Evolutionary conservation across 2,797 vertebrate species (phyloP).

Genomic region (Pseudotriccus pelzelni): DNA sequence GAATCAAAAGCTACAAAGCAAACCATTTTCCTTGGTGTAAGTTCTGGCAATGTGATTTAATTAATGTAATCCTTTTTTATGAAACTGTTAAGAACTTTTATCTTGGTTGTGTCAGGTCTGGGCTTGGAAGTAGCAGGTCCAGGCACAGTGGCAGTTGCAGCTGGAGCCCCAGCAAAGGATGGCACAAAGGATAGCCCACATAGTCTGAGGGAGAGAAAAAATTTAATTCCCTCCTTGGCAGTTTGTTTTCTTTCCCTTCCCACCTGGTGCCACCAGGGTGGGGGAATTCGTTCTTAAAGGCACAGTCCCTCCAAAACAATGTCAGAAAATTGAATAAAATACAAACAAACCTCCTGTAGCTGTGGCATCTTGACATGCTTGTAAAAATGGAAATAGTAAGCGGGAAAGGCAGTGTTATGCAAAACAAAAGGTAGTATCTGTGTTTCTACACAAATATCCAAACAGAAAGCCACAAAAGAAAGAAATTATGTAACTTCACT

Average conservation of each 20-base stretch:
- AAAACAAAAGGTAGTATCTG: background rate
- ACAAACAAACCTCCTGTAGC: background rate
- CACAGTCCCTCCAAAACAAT: background rate
- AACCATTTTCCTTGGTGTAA: background rate
- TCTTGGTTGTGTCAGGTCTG: background rate
- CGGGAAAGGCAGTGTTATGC: background rate
- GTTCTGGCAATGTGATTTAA: background rate
- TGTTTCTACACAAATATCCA: background rate
- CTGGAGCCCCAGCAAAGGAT: background rate
- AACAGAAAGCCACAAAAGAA: background rate
- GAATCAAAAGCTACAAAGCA: background rate
- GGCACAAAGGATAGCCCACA: background rate
- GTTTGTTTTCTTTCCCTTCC: background rate
- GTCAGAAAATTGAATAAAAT: background rate
- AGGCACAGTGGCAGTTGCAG: background rate
- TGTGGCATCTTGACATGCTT: background rate
- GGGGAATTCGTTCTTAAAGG: background rate
- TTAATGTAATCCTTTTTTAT: background rate
- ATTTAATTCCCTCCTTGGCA: background rate
- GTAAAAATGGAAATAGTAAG: background rate
- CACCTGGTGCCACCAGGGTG: background rate
- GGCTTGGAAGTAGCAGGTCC: background rate
- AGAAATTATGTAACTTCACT: background rate
- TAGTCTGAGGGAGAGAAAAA: background rate
- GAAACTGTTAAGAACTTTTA: background rate